Conservation (phyloP, 2,113 vertebrate species). For the Centropristis striata region DNA sequence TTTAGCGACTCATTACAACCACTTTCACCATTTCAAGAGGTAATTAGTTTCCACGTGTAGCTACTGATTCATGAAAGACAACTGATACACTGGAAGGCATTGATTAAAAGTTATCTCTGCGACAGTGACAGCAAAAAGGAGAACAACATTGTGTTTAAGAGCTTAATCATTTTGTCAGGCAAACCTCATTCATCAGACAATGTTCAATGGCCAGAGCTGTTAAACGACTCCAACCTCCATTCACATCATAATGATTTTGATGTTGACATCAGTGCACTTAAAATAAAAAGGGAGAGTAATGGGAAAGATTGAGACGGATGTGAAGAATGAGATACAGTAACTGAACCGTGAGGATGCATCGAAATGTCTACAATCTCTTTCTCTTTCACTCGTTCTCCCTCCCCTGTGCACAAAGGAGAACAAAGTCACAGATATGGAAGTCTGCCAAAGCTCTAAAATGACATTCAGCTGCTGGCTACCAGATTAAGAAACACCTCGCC, state of each 20-base stretch:
- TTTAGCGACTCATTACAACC: constrained; percentile 64
- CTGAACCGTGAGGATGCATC: constrained; percentile 19
- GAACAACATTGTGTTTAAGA: constrained; percentile 26
- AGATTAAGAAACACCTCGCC: constrained; percentile 65
- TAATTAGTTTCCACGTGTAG: constrained; percentile 56
- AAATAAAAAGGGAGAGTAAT: constrained; percentile 13
- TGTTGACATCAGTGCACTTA: not conserved
- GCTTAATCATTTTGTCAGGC: constrained; percentile 30
- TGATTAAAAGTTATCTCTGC: constrained; percentile 54
- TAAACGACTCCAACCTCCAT: constrained; percentile 21
- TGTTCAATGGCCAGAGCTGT: not conserved
- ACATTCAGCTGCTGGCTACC: constrained; percentile 51
- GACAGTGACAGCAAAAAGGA: constrained; percentile 8
- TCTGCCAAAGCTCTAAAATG: constrained; percentile 55
- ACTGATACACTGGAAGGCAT: constrained; percentile 32
- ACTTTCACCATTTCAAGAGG: constrained; percentile 61
- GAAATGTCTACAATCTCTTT: constrained; percentile 29
- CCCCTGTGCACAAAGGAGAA: constrained; percentile 25
- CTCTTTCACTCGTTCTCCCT: constrained; percentile 1
- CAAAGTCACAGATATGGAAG: constrained; percentile 64
- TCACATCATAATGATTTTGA: constrained; percentile 10
- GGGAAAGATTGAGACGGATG: constrained; percentile 17
- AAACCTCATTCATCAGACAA: constrained; percentile 31
- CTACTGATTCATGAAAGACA: constrained; percentile 44
- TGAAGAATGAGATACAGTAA: constrained; percentile 20